These are phyloP conservation scores for Lepidotrigona ventralis DNA, from an alignment of 1,140 invertebrate species.

Conservation along the genomic window DNA sequence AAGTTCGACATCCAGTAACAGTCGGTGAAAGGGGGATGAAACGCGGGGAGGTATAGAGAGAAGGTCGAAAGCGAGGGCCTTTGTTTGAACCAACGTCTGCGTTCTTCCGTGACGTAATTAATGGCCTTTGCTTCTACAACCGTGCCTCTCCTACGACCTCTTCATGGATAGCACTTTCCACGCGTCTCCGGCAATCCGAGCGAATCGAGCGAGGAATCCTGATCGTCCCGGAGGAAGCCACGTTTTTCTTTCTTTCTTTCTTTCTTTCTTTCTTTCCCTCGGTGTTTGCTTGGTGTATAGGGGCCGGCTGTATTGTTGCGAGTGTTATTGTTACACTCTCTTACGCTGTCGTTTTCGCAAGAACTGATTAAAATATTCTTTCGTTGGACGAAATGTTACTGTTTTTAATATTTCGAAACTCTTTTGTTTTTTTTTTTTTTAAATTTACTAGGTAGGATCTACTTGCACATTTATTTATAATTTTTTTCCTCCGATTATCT, in stretches of 20 bases:
- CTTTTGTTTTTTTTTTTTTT: too few species aligned
- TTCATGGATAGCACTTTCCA: constrained; percentile 16
- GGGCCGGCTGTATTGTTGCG: background rate
- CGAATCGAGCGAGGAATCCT: constrained; percentile 6
- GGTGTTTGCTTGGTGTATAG: background rate
- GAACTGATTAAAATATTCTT: background rate
- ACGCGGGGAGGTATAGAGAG: background rate
- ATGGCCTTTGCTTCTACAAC: constrained; percentile 70
- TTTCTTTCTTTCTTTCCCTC: background rate
- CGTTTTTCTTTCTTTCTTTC: too few species aligned
- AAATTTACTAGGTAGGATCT: too few species aligned
- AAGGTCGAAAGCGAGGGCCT: constrained; percentile 61
- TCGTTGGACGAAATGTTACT: background rate
- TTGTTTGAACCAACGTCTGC: constrained; percentile 78
- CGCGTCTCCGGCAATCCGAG: constrained; percentile 8
- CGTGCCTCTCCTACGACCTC: constrained; percentile 31
- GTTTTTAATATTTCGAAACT: too few species aligned
- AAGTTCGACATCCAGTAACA: constrained; percentile 42
- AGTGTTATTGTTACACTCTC: background rate
- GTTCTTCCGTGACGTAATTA: constrained; percentile 80
- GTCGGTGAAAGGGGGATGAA: constrained; percentile 37
- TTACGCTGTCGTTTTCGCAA: background rate
- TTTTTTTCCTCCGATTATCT: too few species aligned
- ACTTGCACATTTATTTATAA: too few species aligned
- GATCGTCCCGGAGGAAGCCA: background rate